A percentile compares a stretch with the other conserved stretches of the same genome.
phyloP scores from a whole-genome alignment of 2,888 invertebrate species.

The Drosophila ezoana region DNA sequence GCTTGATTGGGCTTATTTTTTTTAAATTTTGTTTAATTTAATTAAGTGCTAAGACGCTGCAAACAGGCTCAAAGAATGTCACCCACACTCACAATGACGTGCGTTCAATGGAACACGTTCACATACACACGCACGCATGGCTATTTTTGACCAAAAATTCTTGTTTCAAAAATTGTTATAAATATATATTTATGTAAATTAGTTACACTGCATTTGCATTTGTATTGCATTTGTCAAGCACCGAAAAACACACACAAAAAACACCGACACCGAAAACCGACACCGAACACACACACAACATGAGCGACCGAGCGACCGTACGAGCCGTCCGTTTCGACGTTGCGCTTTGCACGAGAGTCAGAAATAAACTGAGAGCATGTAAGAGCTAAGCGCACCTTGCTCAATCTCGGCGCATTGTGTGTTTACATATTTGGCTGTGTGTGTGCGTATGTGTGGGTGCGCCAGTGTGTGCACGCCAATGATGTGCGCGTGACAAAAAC shows the following conservation, averaged over 20 bases:
- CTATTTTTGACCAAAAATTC: slow-evolving; percentile 51
- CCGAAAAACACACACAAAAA: slow-evolving; percentile 40
- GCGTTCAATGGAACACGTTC: slow-evolving; percentile 4
- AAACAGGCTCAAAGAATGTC: slow-evolving; percentile 34
- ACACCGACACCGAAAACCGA: slow-evolving; percentile 57
- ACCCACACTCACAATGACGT: slow-evolving; percentile 31
- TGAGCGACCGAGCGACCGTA: slow-evolving; percentile 55
- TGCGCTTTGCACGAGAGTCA: slow-evolving; percentile 82
- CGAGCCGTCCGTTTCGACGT: slow-evolving; percentile 70
- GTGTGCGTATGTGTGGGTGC: slow-evolving; percentile 42
- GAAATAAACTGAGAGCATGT: slow-evolving; percentile 80
- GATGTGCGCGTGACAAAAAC: slow-evolving; percentile 63
- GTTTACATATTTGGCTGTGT: slow-evolving; percentile 35
- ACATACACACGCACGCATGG: slow-evolving; percentile 21
- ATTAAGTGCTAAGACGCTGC: slow-evolving; percentile 48
- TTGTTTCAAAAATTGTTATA: slow-evolving; percentile 26
- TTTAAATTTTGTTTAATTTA: slow-evolving; percentile 54
- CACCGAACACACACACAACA: slow-evolving; percentile 55
- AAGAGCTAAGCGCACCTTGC: slow-evolving; percentile 79
- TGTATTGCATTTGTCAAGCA: slow-evolving; percentile 55
- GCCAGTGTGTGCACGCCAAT: slow-evolving; percentile 47
- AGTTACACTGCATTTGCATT: slow-evolving; percentile 48
- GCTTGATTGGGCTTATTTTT: slow-evolving; percentile 37
- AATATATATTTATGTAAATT: slow-evolving; percentile 45
- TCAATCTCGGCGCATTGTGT: slow-evolving; percentile 70